Evolutionary conservation across 2,797 vertebrate species (phyloP).

Genomic region (Alcedo quadribrachys): DNA sequence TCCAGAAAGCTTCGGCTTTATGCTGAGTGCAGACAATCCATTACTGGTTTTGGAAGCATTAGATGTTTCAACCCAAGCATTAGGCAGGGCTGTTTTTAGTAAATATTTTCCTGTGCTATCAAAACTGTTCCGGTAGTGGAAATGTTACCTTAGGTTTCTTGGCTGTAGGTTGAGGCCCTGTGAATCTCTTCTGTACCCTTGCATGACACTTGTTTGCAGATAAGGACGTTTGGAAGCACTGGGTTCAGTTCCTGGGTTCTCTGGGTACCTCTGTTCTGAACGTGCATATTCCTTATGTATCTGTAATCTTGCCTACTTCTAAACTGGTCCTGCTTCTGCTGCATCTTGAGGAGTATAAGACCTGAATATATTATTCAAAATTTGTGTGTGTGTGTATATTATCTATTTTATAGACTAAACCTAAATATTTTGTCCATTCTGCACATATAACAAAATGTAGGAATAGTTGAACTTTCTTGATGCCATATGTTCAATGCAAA

Average conservation of each 20-base stretch:
- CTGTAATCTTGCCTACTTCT: not conserved
- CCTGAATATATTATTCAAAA: not conserved
- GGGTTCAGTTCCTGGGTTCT: not conserved
- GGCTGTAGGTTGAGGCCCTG: not conserved
- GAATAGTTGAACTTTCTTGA: not conserved
- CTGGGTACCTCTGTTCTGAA: not conserved
- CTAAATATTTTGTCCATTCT: not conserved
- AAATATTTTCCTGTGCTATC: not conserved
- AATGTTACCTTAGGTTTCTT: not conserved
- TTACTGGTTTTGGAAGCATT: not conserved
- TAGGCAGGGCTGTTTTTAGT: not conserved
- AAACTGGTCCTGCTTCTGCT: not conserved
- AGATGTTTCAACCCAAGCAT: not conserved
- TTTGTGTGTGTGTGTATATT: not conserved
- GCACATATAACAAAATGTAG: not conserved
- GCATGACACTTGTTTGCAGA: not conserved
- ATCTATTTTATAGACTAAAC: not conserved
- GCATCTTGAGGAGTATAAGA: not conserved
- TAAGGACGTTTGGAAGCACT: not conserved
- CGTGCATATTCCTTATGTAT: not conserved
- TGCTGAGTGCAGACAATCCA: not conserved
- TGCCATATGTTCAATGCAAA: not conserved
- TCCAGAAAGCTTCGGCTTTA: not conserved
- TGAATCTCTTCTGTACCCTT: not conserved
- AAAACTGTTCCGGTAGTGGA: not conserved